Percentiles rank a stretch among this genome's conserved stretches.
Evolutionary conservation across 2,113 vertebrate genomes (phyloP).

Genomic region (Butorides virescens): DNA sequence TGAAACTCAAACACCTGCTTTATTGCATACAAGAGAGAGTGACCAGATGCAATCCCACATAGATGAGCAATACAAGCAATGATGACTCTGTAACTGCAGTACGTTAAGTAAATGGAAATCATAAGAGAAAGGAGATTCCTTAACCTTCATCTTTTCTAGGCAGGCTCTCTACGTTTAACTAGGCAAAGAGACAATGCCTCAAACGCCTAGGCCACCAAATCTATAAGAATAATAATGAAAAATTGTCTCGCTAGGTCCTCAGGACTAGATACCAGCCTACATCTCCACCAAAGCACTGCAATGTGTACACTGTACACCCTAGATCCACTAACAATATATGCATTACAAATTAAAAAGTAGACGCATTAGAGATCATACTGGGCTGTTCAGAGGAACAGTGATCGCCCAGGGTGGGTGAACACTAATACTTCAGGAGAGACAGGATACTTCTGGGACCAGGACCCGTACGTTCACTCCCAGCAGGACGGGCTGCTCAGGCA

Average conservation of each 20-base stretch:
- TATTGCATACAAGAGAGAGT: neutral
- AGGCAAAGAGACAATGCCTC: neutral
- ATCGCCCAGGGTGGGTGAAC: neutral
- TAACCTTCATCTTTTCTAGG: neutral
- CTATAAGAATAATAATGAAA: neutral
- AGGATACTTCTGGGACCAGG: neutral
- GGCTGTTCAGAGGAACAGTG: neutral
- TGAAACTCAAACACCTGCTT: neutral
- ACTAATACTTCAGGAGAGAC: neutral
- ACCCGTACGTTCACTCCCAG: neutral
- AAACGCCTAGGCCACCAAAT: neutral
- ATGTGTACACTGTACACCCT: too few species aligned
- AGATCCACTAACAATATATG: neutral
- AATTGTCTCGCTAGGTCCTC: neutral
- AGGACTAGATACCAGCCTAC: neutral
- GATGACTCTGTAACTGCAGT: neutral
- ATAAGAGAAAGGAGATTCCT: neutral
- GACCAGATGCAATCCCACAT: neutral
- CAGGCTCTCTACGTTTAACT: neutral
- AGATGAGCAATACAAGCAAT: neutral
- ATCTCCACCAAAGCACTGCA: neutral
- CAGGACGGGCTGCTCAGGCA: neutral
- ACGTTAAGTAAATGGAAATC: neutral
- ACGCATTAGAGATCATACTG: neutral
- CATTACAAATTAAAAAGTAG: neutral